Evolutionary conservation across 2,113 vertebrate species (phyloP).

Genomic region (Myotis lucifugus): DNA sequence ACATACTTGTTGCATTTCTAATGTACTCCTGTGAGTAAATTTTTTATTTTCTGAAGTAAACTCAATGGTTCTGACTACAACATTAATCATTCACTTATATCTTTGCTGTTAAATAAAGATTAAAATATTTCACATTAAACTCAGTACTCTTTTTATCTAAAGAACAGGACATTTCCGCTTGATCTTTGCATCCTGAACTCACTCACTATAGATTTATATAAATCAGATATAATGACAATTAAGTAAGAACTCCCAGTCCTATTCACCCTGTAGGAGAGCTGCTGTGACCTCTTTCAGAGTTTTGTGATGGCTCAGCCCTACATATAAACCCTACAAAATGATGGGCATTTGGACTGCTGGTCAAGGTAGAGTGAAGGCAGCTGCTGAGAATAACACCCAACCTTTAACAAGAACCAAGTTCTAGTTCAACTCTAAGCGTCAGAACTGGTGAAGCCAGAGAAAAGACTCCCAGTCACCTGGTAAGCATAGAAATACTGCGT

Average conservation of each 20-base stretch:
- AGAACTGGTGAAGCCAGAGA: too few species aligned
- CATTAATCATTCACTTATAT: constrained; percentile 12
- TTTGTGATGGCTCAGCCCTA: constrained; percentile 85
- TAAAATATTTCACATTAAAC: constrained; percentile 20
- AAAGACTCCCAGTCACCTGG: too few species aligned
- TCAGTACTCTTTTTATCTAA: background rate
- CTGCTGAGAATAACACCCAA: too few species aligned
- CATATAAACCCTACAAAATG: constrained; percentile 90
- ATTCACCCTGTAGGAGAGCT: constrained; percentile 82
- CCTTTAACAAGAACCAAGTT: too few species aligned
- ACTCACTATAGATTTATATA: constrained; percentile 75
- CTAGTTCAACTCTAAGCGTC: too few species aligned
- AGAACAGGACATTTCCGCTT: constrained; percentile 53
- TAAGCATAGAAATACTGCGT: too few species aligned
- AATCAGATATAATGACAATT: constrained; percentile 79
- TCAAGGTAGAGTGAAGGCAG: too few species aligned
- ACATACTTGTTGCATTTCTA: background rate
- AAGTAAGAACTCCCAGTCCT: constrained; percentile 80
- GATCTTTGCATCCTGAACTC: constrained; percentile 54
- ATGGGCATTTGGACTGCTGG: constrained; percentile 4
- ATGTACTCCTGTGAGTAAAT: background rate
- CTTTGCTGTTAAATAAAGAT: background rate
- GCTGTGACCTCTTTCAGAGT: constrained; percentile 90
- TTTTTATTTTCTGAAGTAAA: background rate
- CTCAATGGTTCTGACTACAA: background rate